Evolutionary conservation across 2,113 vertebrate species (phyloP).

Genomic region (Poeciliopsis retropinna): DNA sequence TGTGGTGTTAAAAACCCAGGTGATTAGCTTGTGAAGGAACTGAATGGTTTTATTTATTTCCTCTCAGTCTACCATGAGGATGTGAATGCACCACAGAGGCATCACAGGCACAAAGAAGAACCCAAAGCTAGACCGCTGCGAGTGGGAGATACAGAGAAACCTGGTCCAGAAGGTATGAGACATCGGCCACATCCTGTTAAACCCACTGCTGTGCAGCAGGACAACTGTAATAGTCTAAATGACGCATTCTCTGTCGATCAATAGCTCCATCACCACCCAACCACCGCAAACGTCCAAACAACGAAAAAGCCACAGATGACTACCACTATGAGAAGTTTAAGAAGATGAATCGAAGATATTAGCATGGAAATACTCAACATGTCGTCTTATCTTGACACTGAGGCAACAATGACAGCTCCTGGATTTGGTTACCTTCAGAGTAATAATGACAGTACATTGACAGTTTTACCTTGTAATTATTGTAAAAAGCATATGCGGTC

Average conservation of each 20-base stretch:
- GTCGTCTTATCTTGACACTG: not conserved
- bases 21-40: not conserved
- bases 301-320: slow-evolving; percentile 97
- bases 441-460: not conserved
- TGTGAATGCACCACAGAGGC: slow-evolving; percentile 89
- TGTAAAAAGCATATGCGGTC: slow-evolving; percentile 27
- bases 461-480: slow-evolving; percentile 23
- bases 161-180: slow-evolving; percentile 90
- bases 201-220: not conserved
- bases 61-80: slow-evolving; percentile 93
- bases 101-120: slow-evolving; percentile 89
- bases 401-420: not conserved
- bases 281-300: slow-evolving; percentile 91
- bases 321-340: slow-evolving; percentile 99
- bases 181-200: not conserved
- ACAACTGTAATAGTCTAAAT: not conserved
- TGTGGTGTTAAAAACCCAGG: not conserved
- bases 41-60: not conserved
- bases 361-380: slow-evolving; percentile 30
- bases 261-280: slow-evolving; percentile 85
- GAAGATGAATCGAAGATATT: slow-evolving; percentile 98
- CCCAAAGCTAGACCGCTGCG: slow-evolving; percentile 93
- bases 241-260: not conserved
- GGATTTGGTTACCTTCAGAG: slow-evolving; percentile 1
- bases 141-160: slow-evolving; percentile 95